phyloP scores from a whole-genome alignment of 1,140 invertebrate genomes.

The Helicoverpa armigera region DNA sequence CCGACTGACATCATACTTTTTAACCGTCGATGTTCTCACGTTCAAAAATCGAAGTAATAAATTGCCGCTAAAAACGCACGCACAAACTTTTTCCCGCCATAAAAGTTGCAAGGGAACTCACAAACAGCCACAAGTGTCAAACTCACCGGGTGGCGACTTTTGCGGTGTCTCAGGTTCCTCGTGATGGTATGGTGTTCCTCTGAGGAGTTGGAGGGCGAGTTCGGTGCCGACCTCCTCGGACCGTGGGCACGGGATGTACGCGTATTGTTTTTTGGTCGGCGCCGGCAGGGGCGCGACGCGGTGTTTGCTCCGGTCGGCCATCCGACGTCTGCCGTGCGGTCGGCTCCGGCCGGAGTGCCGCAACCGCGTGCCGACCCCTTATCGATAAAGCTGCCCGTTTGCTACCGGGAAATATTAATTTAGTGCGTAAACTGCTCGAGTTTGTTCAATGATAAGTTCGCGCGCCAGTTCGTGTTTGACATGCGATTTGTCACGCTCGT shows the following conservation, averaged over 20 bases:
- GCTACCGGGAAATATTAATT: slow-evolving; percentile 51
- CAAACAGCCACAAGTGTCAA: slow-evolving; percentile 21
- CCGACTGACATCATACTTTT: not conserved
- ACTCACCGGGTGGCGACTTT: slow-evolving; percentile 73
- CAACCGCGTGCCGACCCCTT: slow-evolving; percentile 65
- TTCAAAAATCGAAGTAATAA: slow-evolving; percentile 10
- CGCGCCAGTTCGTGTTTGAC: slow-evolving; percentile 40
- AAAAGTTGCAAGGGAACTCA: slow-evolving; percentile 41
- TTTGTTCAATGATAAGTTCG: slow-evolving; percentile 45
- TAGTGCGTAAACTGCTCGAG: slow-evolving; percentile 45
- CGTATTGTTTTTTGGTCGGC: slow-evolving; percentile 86
- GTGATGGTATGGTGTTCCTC: slow-evolving; percentile 59
- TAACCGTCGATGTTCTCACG: slow-evolving; percentile 2
- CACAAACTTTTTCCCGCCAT: slow-evolving; percentile 67
- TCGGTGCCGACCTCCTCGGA: slow-evolving; percentile 87
- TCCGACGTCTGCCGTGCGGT: slow-evolving; percentile 77
- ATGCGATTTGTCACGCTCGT: slow-evolving; percentile 32
- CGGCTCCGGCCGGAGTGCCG: slow-evolving; percentile 61
- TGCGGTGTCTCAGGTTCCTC: slow-evolving; percentile 70
- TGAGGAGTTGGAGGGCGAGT: slow-evolving; percentile 74
- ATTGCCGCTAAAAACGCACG: not conserved
- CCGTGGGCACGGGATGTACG: slow-evolving; percentile 87
- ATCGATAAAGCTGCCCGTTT: slow-evolving; percentile 73
- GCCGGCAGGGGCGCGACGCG: slow-evolving; percentile 85
- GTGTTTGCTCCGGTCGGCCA: slow-evolving; percentile 82